Evolutionary conservation across 2,797 vertebrate species (phyloP).

Genomic region (Hylomyscus alleni): DNA sequence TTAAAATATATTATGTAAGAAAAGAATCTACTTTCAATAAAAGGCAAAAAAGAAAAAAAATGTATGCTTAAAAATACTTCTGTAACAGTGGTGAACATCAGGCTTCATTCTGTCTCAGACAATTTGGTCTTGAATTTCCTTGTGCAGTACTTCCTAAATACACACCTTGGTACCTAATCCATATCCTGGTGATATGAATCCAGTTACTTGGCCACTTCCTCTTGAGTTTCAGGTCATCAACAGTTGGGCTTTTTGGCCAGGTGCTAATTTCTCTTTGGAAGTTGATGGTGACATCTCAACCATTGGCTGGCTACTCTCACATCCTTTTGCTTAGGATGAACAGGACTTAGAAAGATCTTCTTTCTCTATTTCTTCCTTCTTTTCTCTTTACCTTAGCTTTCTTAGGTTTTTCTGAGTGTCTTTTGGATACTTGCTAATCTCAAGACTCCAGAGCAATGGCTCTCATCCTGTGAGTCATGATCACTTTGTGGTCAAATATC

Average conservation of each 20-base stretch:
- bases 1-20: too few relatives aligned
- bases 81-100: background rate
- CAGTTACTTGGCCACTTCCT: background rate
- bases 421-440: background rate
- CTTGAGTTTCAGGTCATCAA: background rate
- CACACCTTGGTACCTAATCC: background rate
- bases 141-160: background rate
- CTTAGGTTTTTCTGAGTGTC: background rate
- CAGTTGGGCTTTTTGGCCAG: background rate
- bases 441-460: background rate
- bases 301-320: background rate
- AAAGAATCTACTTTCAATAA: background rate
- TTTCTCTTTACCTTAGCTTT: background rate
- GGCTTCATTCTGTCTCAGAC: background rate
- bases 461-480: background rate
- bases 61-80: background rate
- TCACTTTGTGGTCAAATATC: background rate
- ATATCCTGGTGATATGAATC: background rate
- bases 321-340: background rate
- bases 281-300: background rate
- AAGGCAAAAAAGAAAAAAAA: too few relatives aligned
- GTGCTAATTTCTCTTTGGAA: background rate
- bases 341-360: background rate
- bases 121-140: background rate
- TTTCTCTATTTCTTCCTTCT: background rate